Conservation (phyloP, 2,113 vertebrate genomes). For the Antigone vipio region DNA sequence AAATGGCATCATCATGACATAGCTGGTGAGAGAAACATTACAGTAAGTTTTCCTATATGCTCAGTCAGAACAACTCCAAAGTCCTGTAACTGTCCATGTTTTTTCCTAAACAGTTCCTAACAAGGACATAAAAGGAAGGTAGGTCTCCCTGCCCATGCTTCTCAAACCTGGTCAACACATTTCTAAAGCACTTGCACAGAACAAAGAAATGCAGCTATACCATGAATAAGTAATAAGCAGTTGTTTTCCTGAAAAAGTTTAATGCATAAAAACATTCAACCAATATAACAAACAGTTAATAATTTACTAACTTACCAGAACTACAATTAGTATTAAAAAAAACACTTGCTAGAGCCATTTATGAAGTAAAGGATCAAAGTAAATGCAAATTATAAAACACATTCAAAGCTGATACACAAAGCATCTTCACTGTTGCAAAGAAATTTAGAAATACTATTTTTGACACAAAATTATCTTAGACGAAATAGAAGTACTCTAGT, state of each 20-base stretch:
- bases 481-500: not conserved
- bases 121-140: not conserved
- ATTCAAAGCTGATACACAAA: not conserved
- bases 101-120: not conserved
- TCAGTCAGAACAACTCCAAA: not conserved
- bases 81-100: fast-evolving
- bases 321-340: not conserved
- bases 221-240: not conserved
- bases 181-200: not conserved
- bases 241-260: not conserved
- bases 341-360: not conserved
- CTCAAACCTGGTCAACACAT: not conserved
- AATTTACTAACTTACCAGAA: not conserved
- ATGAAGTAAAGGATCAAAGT: not conserved
- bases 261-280: not conserved
- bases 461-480: not conserved
- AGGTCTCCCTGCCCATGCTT: not conserved
- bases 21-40: constrained; percentile 70
- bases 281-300: not conserved
- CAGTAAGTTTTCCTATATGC: not conserved
- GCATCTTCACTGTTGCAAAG: not conserved
- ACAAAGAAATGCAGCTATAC: not conserved
- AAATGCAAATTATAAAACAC: not conserved
- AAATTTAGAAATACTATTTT: not conserved
- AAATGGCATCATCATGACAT: constrained; percentile 98